These are phyloP conservation scores for Sebastes melanostomus DNA, from an alignment of 2,797 vertebrate genomes.

Conservation along the genomic window DNA sequence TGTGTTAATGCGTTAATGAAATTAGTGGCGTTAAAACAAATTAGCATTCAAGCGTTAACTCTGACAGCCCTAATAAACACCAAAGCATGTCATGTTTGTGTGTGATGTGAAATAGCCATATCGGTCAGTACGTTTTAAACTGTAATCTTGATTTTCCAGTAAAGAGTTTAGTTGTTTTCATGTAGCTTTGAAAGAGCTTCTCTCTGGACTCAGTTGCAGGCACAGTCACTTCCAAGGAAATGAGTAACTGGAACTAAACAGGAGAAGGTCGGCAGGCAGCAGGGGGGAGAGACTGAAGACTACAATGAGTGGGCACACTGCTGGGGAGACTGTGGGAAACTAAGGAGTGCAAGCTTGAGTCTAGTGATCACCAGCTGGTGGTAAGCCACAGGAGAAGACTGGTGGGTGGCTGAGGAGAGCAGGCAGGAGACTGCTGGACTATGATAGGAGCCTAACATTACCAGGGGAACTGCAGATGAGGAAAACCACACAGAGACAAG, in stretches of 20 bases:
- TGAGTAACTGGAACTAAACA: constrained; percentile 25
- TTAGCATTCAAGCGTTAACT: accelerated
- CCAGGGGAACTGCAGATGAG: constrained; percentile 2
- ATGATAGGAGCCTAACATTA: background rate
- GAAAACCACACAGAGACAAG: background rate
- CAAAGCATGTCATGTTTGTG: background rate
- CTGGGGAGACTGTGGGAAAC: constrained; percentile 28
- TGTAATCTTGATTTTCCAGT: background rate
- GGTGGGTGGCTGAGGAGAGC: background rate
- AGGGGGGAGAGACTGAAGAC: constrained; percentile 18
- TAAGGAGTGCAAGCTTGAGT: constrained; percentile 27
- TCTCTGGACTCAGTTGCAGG: background rate
- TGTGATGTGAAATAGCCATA: background rate
- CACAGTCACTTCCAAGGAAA: constrained; percentile 24
- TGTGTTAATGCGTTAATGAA: too few species aligned
- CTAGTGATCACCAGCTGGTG: constrained; percentile 29
- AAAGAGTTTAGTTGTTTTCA: background rate
- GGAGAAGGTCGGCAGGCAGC: constrained; percentile 17
- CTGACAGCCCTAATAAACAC: background rate
- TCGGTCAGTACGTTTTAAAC: background rate
- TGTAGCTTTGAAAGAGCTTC: background rate
- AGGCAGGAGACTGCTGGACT: background rate
- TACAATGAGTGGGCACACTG: constrained; percentile 22
- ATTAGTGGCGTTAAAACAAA: too few species aligned
- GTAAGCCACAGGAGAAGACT: constrained; percentile 13